phyloP scores from a whole-genome alignment of 2,888 invertebrate genomes.

The Graphium colonna region DNA sequence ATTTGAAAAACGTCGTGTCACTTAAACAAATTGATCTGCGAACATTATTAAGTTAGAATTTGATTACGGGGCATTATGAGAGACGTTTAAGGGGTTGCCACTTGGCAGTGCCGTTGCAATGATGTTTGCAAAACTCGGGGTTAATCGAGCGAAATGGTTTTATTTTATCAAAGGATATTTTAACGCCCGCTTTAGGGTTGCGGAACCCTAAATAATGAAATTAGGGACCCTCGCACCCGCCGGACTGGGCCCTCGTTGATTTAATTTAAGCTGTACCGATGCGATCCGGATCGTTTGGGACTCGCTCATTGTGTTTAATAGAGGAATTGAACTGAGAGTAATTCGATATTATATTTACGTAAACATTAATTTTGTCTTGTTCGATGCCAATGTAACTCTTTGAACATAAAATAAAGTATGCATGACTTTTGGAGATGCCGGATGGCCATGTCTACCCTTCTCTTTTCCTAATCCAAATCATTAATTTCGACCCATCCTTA shows the following conservation, averaged over 20 bases:
- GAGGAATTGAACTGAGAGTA: slow-evolving; percentile 19
- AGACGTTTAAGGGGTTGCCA: slow-evolving; percentile 18
- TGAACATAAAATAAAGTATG: too few species aligned
- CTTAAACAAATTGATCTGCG: slow-evolving; percentile 18
- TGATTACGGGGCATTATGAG: slow-evolving; percentile 8
- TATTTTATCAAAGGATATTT: slow-evolving; percentile 46
- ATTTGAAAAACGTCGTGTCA: neutral
- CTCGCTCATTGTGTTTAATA: slow-evolving; percentile 31
- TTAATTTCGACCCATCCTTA: too few species aligned
- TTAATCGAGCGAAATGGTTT: slow-evolving; percentile 60
- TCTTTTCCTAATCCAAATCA: too few species aligned
- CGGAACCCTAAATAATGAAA: slow-evolving; percentile 49
- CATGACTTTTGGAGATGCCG: too few species aligned
- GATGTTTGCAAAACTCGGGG: slow-evolving; percentile 53
- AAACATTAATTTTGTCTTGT: neutral
- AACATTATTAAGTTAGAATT: slow-evolving; percentile 18
- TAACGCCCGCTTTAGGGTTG: slow-evolving; percentile 30
- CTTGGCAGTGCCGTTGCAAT: slow-evolving; percentile 5
- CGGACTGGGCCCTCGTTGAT: slow-evolving; percentile 39
- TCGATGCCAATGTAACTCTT: too few species aligned
- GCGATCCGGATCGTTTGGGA: slow-evolving; percentile 25
- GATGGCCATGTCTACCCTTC: too few species aligned
- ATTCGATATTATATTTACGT: neutral
- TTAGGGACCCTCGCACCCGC: slow-evolving; percentile 39
- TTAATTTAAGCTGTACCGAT: slow-evolving; percentile 45